phyloP scores from a whole-genome alignment of 2,888 invertebrate genomes.

The Trisateles emortualis region DNA sequence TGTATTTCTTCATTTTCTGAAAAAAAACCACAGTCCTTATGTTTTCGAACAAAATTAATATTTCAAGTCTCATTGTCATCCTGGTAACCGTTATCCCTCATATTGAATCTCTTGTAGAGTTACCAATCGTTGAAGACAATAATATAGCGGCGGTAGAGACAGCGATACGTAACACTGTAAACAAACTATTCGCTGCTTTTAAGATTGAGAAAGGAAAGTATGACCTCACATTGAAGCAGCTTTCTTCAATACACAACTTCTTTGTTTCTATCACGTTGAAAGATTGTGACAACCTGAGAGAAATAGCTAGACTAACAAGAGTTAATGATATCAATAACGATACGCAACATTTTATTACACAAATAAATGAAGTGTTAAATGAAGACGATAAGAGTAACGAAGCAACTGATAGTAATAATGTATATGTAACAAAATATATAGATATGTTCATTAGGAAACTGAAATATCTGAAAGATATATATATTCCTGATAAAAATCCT shows the following conservation, averaged over 20 bases:
- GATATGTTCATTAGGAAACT: conserved; percentile 53
- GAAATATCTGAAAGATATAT: conserved; percentile 51
- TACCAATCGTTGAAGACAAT: conserved; percentile 46
- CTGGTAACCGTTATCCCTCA: conserved; percentile 19
- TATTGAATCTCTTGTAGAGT: conserved; percentile 40
- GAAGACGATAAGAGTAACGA: conserved; percentile 49
- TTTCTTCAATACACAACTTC: conserved; percentile 60
- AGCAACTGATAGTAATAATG: conserved; percentile 33
- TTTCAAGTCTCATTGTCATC: conserved; percentile 27
- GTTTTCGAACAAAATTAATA: conserved; percentile 33
- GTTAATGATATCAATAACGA: conserved; percentile 51
- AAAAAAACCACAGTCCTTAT: conserved; percentile 17
- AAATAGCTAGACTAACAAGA: conserved; percentile 57
- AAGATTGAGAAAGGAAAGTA: conserved; percentile 49
- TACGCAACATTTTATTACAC: conserved; percentile 55
- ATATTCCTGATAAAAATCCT: conserved; percentile 38
- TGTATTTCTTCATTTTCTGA: background rate
- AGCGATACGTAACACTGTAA: conserved; percentile 54
- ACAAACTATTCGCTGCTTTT: conserved; percentile 59
- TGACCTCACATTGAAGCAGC: conserved; percentile 54
- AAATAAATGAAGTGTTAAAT: conserved; percentile 62
- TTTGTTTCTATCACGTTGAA: conserved; percentile 59
- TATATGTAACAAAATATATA: conserved; percentile 47
- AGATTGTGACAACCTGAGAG: conserved; percentile 57
- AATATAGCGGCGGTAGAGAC: conserved; percentile 52